phyloP scores from a whole-genome alignment of 2,797 vertebrate genomes.

The Bradypodion pumilum region DNA sequence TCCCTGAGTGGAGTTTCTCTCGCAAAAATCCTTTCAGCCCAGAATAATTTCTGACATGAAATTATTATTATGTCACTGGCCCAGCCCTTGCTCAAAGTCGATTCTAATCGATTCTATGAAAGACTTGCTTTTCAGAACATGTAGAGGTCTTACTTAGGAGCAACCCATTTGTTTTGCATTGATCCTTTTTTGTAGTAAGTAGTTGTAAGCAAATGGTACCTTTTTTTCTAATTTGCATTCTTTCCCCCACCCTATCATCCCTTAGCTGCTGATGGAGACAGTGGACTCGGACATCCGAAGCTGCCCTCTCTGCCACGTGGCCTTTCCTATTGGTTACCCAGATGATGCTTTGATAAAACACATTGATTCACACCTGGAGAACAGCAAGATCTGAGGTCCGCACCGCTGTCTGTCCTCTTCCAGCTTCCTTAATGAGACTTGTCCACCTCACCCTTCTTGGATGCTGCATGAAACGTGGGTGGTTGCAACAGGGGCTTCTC shows the following conservation, averaged over 20 bases:
- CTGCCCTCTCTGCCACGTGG: slow-evolving; percentile 95
- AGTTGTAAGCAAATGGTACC: not conserved
- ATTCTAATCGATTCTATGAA: not conserved
- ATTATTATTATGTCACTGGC: not conserved
- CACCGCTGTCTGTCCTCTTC: slow-evolving; percentile 5
- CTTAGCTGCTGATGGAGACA: slow-evolving; percentile 96
- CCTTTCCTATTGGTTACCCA: slow-evolving; percentile 94
- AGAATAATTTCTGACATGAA: too few relatives aligned
- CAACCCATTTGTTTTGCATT: not conserved
- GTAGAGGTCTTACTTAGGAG: not conserved
- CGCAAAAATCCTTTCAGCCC: too few relatives aligned
- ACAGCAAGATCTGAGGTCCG: slow-evolving; percentile 94
- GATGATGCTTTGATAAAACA: slow-evolving; percentile 97
- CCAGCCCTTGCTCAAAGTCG: not conserved
- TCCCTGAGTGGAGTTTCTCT: too few relatives aligned
- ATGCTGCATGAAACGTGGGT: slow-evolving; percentile 77
- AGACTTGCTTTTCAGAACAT: not conserved
- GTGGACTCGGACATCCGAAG: slow-evolving; percentile 93
- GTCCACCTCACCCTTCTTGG: slow-evolving; percentile 57
- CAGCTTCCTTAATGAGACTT: slow-evolving; percentile 26
- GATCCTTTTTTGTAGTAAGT: not conserved
- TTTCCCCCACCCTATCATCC: slow-evolving; percentile 31
- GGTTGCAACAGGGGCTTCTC: slow-evolving; percentile 55
- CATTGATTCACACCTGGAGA: slow-evolving; percentile 97
- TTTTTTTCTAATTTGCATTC: slow-evolving; percentile 18